These are phyloP conservation scores for Micronycteris hirsuta DNA, from an alignment of 2,113 vertebrate species.

Conservation along the genomic window DNA sequence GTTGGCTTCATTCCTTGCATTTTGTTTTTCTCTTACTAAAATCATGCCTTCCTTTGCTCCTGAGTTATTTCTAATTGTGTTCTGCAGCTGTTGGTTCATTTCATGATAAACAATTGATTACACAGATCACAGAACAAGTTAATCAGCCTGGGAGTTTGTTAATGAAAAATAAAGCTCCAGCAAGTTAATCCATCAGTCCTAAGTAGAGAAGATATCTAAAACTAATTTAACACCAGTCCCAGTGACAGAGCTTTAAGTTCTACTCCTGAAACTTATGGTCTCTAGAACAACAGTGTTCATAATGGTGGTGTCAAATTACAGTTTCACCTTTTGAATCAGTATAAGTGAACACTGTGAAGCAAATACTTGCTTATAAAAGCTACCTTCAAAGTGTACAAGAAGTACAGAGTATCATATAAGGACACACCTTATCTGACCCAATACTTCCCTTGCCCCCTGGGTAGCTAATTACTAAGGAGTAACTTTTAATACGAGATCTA, in stretches of 20 bases:
- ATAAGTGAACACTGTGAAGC: background rate
- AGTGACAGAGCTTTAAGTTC: constrained; percentile 49
- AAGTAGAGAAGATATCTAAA: constrained; percentile 59
- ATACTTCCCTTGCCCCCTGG: background rate
- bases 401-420: background rate
- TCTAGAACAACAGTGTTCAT: background rate
- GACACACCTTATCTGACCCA: background rate
- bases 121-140: constrained; percentile 66
- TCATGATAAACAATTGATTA: constrained; percentile 66
- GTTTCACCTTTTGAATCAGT: background rate
- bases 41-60: constrained; percentile 44
- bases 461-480: background rate
- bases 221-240: constrained; percentile 57
- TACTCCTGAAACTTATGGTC: background rate
- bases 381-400: background rate
- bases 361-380: background rate
- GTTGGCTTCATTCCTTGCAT: background rate
- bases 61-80: constrained; percentile 60
- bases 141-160: constrained; percentile 60
- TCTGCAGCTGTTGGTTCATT: constrained; percentile 55
- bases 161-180: constrained; percentile 61
- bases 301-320: background rate
- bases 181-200: constrained; percentile 68
- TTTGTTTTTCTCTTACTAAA: constrained; percentile 34
- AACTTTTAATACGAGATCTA: background rate